phyloP scores from a whole-genome alignment of 2,888 invertebrate species.

The Rugalucina vietnamica region DNA sequence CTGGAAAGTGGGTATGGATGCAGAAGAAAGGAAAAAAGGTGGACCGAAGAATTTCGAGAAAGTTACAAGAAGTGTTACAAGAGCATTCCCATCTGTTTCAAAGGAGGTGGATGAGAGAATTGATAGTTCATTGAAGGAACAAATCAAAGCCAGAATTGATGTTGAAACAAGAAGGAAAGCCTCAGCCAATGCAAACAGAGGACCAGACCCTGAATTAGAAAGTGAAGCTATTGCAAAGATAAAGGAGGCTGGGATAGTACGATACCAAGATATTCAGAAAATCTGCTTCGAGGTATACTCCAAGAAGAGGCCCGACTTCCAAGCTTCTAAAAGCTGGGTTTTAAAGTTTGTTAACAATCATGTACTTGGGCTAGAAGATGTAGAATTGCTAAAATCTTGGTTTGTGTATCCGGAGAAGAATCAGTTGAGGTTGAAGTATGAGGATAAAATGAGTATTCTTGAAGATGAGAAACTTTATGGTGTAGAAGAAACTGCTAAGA shows the following conservation, averaged over 20 bases:
- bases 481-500: constrained; percentile 56
- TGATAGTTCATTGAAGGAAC: not conserved
- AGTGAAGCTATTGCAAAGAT: not conserved
- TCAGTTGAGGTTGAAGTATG: not conserved
- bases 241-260: not conserved
- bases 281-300: constrained; percentile 1
- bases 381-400: not conserved
- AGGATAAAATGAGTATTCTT: constrained; percentile 53
- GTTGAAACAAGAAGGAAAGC: not conserved
- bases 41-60: not conserved
- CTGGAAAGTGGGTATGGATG: constrained; percentile 58
- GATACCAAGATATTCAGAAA: not conserved
- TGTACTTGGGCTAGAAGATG: not conserved
- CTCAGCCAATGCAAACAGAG: not conserved
- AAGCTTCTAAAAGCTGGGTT: not conserved
- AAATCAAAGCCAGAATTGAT: constrained; percentile 5
- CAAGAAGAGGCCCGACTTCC: not conserved
- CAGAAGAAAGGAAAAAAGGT: constrained; percentile 39
- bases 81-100: not conserved
- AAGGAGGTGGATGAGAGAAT: not conserved
- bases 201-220: constrained; percentile 12
- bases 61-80: not conserved
- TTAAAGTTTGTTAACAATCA: not conserved
- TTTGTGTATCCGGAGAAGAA: not conserved
- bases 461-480: constrained; percentile 62